phyloP scores from a whole-genome alignment of 2,113 vertebrate species.

The Diglossa brunneiventris region DNA sequence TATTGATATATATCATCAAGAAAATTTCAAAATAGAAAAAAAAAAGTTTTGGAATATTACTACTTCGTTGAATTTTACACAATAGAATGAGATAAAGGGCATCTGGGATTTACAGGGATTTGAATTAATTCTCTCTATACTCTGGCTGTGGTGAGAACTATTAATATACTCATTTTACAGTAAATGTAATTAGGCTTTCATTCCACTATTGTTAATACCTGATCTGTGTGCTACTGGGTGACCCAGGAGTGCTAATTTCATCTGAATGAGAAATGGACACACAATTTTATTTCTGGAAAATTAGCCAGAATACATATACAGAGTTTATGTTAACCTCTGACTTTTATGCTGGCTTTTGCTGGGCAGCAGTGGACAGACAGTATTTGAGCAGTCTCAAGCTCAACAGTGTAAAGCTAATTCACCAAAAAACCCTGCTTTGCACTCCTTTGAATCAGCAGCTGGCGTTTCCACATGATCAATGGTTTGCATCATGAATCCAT shows the following conservation, averaged over 20 bases:
- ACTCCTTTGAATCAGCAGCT: not conserved
- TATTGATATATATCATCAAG: not conserved
- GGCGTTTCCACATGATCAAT: not conserved
- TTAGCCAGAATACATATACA: not conserved
- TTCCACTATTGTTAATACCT: conserved; percentile 13
- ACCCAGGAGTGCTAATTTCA: not conserved
- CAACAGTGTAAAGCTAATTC: not conserved
- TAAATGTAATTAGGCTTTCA: conserved; percentile 31
- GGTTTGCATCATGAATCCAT: not conserved
- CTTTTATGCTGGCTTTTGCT: not conserved
- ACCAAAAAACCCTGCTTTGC: not conserved
- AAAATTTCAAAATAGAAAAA: not conserved
- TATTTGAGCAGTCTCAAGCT: not conserved
- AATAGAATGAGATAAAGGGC: not conserved
- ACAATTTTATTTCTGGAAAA: not conserved
- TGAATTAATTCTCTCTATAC: conserved; percentile 33
- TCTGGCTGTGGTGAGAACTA: not conserved
- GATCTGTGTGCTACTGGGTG: not conserved
- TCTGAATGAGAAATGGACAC: not conserved
- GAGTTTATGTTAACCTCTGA: not conserved
- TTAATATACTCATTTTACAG: conserved; percentile 30
- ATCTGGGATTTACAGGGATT: conserved; percentile 25
- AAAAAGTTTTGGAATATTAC: not conserved
- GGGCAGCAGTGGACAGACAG: not conserved
- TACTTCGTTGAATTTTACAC: conserved; percentile 1